Percentiles rank a stretch among this genome's conserved stretches.
Conservation (phyloP, 1,140 invertebrate genomes). For the Drosophila sulfurigaster region DNA sequence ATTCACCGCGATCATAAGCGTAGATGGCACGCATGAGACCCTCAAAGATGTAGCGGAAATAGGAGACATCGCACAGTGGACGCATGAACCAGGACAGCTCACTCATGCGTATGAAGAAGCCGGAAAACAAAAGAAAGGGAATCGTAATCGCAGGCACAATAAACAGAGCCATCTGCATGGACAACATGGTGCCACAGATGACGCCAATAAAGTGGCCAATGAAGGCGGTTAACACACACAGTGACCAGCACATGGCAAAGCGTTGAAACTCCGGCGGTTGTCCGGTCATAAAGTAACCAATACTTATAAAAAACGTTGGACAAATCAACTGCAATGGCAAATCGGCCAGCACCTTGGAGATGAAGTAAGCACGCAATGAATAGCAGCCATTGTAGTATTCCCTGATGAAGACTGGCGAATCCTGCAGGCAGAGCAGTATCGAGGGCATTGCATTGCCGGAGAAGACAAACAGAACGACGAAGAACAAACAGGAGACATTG, state of each 20-base stretch:
- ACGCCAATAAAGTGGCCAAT: conserved; percentile 92
- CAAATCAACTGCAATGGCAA: conserved; percentile 92
- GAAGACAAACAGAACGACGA: conserved; percentile 93
- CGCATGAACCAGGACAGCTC: conserved; percentile 91
- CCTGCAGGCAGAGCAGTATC: conserved; percentile 93
- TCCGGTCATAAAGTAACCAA: conserved; percentile 93
- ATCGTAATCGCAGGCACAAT: conserved; percentile 92
- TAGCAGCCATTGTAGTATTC: conserved; percentile 97
- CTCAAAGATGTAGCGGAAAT: conserved; percentile 93
- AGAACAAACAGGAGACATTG: conserved; percentile 93
- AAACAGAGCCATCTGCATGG: conserved; percentile 91
- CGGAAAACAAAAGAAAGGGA: conserved; percentile 93
- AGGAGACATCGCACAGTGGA: conserved; percentile 90
- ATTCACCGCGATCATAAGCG: conserved; percentile 87
- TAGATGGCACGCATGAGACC: conserved; percentile 91
- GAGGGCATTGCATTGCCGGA: conserved; percentile 95
- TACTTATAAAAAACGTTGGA: conserved; percentile 90
- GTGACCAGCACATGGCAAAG: conserved; percentile 89
- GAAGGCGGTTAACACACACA: conserved; percentile 90
- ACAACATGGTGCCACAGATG: conserved; percentile 90
- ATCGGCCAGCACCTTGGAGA: conserved; percentile 94
- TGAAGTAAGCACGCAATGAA: conserved; percentile 92
- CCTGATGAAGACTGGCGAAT: conserved; percentile 93
- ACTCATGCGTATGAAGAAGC: conserved; percentile 93
- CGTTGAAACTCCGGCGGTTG: conserved; percentile 90